Base-by-base conservation (phyloP, 2,888 invertebrate species). In the Taenaris catops region DNA sequence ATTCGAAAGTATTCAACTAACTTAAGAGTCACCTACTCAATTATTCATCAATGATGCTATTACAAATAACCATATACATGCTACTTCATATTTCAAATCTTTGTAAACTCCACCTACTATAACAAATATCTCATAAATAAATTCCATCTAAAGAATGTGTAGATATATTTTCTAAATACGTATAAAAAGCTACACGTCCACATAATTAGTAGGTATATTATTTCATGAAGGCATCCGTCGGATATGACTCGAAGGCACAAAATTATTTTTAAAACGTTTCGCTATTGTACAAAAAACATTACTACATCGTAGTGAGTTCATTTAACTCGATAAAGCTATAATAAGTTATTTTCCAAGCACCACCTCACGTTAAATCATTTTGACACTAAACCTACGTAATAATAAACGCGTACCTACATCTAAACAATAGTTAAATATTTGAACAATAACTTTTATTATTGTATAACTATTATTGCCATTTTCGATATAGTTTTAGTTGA, bases 201-300 rank as follows among this genome's bases (percentile, higher is more conserved):
- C 63, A 34, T 33, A 31, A 41, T 25, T 38, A 35, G 12, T n/a
- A n/a, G n/a, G n/a, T 11, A 19, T 8, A 12, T 6, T 21, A 35
- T 62, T 57, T 62, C 53, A 59, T 61, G 68, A 83, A 83, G 81
- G 80, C 81, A 76, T 69, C 63, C 69, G 71, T 81, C 67, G 59
- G 81, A 83, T 80, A 80, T 84, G 83, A 83, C 75, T 74, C 59
- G 67, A 84, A 86, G 84, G 84, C 84, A 84, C 83, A 71, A 73
- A 72, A 60, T 60, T 51, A 53, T 48, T 45, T 48, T 50, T 41
- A 65, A 63, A 69, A 57, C 59, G 56, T 61, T 61, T 53, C 45
- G 43, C 41, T 54, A 60, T 60, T 41, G 31, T 49, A 45, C 55
- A 58, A 64, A n/a, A 32, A 62, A 61, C 51, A 49, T 54, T 68